These are phyloP conservation scores for Pinna nobilis DNA, from an alignment of 1,140 invertebrate genomes.

Conservation along the genomic window DNA sequence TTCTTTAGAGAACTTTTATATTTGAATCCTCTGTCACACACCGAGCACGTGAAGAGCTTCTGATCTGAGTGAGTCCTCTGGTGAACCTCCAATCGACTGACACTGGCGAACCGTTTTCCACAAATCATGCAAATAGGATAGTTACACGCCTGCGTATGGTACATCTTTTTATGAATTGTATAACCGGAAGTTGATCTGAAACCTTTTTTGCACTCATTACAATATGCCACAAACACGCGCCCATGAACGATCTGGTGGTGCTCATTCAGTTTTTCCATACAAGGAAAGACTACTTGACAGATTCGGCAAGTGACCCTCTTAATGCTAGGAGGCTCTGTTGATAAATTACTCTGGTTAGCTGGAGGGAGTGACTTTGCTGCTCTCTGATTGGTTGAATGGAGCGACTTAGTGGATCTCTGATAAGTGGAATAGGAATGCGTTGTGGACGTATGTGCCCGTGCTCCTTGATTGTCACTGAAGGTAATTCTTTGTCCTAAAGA, in stretches of 20 bases:
- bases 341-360: too few species aligned
- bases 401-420: too few species aligned
- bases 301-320: too few species aligned
- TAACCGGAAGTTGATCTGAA: conserved; percentile 18
- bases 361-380: too few species aligned
- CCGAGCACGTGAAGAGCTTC: not conserved
- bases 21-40: conserved; percentile 5
- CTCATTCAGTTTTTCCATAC: not conserved
- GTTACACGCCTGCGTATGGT: not conserved
- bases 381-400: too few species aligned
- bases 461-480: too few species aligned
- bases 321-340: too few species aligned
- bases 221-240: not conserved
- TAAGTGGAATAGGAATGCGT: too few species aligned
- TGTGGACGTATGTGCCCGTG: too few species aligned
- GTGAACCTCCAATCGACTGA: conserved; percentile 1
- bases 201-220: not conserved
- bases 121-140: conserved; percentile 12
- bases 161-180: conserved; percentile 10
- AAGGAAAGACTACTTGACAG: not conserved
- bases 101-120: conserved; percentile 5
- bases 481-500: too few species aligned
- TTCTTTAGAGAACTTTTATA: not conserved
- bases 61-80: conserved; percentile 5
- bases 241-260: not conserved